A percentile compares a stretch with the other conserved stretches of the same genome.
phyloP scores from a whole-genome alignment of 2,797 vertebrate genomes.

The Sternarchorhynchus goeldii region DNA sequence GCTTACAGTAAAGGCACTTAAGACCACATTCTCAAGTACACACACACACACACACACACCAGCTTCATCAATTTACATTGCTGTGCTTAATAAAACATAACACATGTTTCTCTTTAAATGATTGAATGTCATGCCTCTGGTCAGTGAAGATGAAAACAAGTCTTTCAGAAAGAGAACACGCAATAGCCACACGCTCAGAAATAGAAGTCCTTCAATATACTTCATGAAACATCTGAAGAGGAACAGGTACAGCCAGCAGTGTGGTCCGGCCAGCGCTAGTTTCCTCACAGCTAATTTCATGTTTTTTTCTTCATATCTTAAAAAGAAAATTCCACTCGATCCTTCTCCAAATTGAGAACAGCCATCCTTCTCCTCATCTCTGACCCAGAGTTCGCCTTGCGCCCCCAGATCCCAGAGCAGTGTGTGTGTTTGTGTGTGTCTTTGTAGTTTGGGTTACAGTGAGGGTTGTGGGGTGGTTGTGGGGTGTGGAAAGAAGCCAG shows the following conservation, averaged over 20 bases:
- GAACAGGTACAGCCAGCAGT: not conserved
- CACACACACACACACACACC: not conserved
- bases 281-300: constrained; percentile 49
- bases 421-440: constrained; percentile 52
- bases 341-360: constrained; percentile 25
- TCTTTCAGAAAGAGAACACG: constrained; percentile 10
- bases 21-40: not conserved
- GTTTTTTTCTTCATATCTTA: constrained; percentile 57
- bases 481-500: not conserved
- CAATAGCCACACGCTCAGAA: constrained; percentile 23
- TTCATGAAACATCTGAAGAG: constrained; percentile 12
- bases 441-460: constrained; percentile 60
- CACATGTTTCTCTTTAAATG: constrained; percentile 47
- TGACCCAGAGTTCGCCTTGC: constrained; percentile 45
- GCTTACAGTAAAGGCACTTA: not conserved
- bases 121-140: constrained; percentile 22
- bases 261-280: not conserved
- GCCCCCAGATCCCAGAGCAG: constrained; percentile 51
- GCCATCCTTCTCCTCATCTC: constrained; percentile 13
- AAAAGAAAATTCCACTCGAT: constrained; percentile 30
- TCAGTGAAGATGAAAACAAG: constrained; percentile 31
- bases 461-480: constrained; percentile 20
- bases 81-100: constrained; percentile 31
- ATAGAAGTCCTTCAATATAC: not conserved
- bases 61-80: constrained; percentile 40